A percentile compares a stretch with the other conserved stretches of the same genome.
These are phyloP conservation scores for Phoxinus phoxinus DNA, from an alignment of 2,113 vertebrate genomes.

Conservation along the genomic window DNA sequence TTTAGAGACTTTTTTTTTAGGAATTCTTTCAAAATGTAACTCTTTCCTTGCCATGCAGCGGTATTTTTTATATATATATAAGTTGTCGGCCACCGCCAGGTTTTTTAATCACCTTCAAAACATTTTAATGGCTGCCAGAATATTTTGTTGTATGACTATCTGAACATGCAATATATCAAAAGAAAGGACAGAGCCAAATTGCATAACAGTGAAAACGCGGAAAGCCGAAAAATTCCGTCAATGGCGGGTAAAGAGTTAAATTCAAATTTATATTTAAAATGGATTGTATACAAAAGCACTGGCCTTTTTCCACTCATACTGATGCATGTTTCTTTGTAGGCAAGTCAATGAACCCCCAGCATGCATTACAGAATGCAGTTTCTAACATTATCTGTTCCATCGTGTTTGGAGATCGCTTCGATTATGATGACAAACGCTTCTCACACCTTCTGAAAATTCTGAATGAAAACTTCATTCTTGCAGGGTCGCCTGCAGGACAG, in stretches of 20 bases:
- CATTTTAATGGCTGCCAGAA: too few species aligned
- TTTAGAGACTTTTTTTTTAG: neutral
- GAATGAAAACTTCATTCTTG: conserved; percentile 33
- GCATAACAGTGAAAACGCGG: too few species aligned
- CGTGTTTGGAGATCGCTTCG: conserved; percentile 65
- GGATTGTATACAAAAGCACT: neutral
- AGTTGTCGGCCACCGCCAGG: too few species aligned
- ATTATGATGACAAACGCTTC: conserved; percentile 61
- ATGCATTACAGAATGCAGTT: conserved; percentile 56
- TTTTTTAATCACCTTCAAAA: too few species aligned
- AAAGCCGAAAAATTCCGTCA: too few species aligned
- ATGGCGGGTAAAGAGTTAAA: neutral
- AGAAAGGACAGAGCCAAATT: too few species aligned
- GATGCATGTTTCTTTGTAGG: conserved; percentile 35
- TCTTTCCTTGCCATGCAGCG: too few species aligned
- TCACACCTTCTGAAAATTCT: conserved; percentile 58
- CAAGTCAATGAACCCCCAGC: conserved; percentile 51
- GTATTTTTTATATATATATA: too few species aligned
- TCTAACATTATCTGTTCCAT: conserved; percentile 69
- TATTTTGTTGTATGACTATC: too few species aligned
- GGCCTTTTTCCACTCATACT: neutral
- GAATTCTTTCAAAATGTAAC: neutral
- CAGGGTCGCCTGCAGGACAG: conserved; percentile 32
- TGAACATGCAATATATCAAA: too few species aligned
- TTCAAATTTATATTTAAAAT: neutral